Evolutionary conservation across 2,888 invertebrate species (phyloP).

Genomic region (Apodemia hepburni): DNA sequence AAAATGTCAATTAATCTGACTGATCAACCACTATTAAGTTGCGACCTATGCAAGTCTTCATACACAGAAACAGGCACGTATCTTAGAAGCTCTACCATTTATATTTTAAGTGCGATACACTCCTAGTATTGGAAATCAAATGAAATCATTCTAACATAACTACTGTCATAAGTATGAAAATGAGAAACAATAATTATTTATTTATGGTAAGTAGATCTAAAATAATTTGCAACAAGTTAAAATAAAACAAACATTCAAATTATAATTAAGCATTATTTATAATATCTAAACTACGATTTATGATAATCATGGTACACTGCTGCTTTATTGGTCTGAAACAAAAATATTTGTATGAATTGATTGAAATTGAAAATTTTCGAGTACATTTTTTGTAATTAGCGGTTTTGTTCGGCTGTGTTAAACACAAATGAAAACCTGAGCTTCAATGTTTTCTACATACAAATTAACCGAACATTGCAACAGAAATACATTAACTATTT

Average conservation of each 20-base stretch:
- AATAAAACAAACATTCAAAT: conserved; percentile 17
- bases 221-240: conserved; percentile 2
- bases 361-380: too few relatives aligned
- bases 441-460: too few relatives aligned
- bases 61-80: neutral
- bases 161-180: neutral
- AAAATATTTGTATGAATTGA: conserved; percentile 21
- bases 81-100: neutral
- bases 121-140: neutral
- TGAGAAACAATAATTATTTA: neutral
- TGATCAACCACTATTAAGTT: too few relatives aligned
- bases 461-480: too few relatives aligned
- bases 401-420: too few relatives aligned
- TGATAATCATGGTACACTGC: conserved; percentile 56
- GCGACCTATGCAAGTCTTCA: too few relatives aligned
- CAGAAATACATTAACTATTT: too few relatives aligned
- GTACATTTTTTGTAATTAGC: too few relatives aligned
- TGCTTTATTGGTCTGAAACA: conserved; percentile 65
- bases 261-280: conserved; percentile 2
- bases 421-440: too few relatives aligned
- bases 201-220: neutral
- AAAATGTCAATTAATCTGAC: too few relatives aligned
- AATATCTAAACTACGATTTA: conserved; percentile 42
- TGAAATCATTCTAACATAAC: neutral
- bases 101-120: neutral